Evolutionary conservation across 2,888 invertebrate genomes (phyloP), one percentile per base, ranked within the genome.

Genomic region (Branchellion lobata): DNA sequence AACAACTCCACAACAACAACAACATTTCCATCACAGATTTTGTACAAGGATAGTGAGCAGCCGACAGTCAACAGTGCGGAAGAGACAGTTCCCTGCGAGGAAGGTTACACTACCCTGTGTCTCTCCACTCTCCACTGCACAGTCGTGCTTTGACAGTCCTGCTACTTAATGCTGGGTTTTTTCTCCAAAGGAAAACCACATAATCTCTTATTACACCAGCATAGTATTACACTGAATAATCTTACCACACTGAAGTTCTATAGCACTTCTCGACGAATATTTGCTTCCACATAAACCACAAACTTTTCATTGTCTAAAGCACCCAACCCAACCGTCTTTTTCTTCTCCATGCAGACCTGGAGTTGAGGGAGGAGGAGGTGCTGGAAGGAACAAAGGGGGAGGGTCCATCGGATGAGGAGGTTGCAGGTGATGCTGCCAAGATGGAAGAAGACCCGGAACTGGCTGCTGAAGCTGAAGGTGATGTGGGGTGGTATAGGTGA

Each of bases 31-130:
- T n/a, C 24, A 29, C 82, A 88, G 88, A 88, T 88, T 79, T 83
- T 88, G 79, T 89, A 88, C 84, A 88, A 88, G 82, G 89, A 89
- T 81, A 88, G 88, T 84, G 87, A 88, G 51, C 79, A 80, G 36
- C 34, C 73, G 31, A 11, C 31, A 2, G n/a, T n/a, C n/a, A 29
- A 65, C 18, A 29, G n/a, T n/a, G 51, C 75, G 11, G 57, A 65
- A 27, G 78, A 29, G 11, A 51, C 33, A 5, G 47, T 51, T 5
- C 51, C 27, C 14, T 36, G 36, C 3, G 69, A 78, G 1, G 69
- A 68, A 47, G 71, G 78, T 78, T 57, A 29, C 53, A n/a, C n/a
- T n/a, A n/a, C n/a, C n/a, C n/a, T n/a, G n/a, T n/a, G n/a, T n/a
- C n/a, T n/a, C n/a, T n/a, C n/a, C n/a, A n/a, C n/a, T n/a, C n/a